Percentiles rank a stretch among this genome's conserved stretches.
Evolutionary conservation across 2,888 invertebrate genomes (phyloP).

Genomic region (Ptychoptera contaminata): DNA sequence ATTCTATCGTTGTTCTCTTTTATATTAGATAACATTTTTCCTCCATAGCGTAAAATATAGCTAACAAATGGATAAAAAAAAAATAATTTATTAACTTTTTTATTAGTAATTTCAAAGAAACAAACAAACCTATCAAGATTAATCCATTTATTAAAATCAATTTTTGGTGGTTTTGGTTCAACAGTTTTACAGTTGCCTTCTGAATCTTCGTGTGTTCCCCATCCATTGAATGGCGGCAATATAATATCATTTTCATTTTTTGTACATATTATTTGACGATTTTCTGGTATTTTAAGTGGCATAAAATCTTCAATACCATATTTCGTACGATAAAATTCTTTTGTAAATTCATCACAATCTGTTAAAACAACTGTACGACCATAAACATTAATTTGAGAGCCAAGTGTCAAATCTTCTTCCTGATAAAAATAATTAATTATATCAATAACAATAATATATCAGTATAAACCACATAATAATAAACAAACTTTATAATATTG

Average conservation of each 20-base stretch:
- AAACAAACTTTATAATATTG: conserved; percentile 20
- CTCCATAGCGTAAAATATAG: conserved; percentile 54
- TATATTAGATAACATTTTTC: conserved; percentile 56
- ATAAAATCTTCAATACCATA: conserved; percentile 28
- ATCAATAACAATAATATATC: neutral
- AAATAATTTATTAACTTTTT: conserved; percentile 2
- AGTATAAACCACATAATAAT: neutral
- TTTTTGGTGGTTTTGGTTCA: conserved; percentile 58
- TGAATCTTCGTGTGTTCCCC: conserved; percentile 78
- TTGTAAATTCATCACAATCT: conserved; percentile 74
- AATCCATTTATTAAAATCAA: conserved; percentile 66
- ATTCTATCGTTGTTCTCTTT: conserved; percentile 46
- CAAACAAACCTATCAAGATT: conserved; percentile 50
- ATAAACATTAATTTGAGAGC: conserved; percentile 63
- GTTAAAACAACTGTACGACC: conserved; percentile 66
- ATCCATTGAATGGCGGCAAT: conserved; percentile 81
- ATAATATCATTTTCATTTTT: neutral
- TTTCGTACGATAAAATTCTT: conserved; percentile 57
- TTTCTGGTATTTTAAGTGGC: conserved; percentile 17
- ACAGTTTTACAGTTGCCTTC: conserved; percentile 72
- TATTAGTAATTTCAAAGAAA: conserved; percentile 2
- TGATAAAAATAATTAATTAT: conserved; percentile 2
- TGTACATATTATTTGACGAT: conserved; percentile 1
- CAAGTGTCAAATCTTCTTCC: conserved; percentile 57
- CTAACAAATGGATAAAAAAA: no score